Percentiles rank a stretch among this genome's conserved stretches.
Conservation (phyloP, 2,113 vertebrate species). For the Microtus richardsoni region DNA sequence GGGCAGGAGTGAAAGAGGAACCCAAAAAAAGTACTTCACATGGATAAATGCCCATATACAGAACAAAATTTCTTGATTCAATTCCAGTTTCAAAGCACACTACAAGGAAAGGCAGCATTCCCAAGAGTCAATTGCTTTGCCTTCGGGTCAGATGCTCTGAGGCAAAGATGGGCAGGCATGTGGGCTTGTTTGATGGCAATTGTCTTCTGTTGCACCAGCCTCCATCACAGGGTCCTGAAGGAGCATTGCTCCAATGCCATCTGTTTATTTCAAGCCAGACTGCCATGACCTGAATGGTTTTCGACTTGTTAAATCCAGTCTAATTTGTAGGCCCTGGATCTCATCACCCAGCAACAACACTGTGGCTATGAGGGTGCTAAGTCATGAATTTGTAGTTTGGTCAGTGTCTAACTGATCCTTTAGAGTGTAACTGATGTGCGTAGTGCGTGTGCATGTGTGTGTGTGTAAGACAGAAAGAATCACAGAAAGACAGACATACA, state of each 20-base stretch:
- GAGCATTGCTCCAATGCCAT: not conserved
- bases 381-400: not conserved
- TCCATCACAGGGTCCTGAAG: not conserved
- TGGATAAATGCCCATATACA: constrained; percentile 67
- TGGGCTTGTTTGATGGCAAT: not conserved
- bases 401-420: not conserved
- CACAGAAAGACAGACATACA: not conserved
- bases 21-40: constrained; percentile 69
- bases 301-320: not conserved
- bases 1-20: constrained; percentile 73
- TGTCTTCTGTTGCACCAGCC: not conserved
- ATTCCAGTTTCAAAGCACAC: constrained; percentile 57
- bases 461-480: not conserved
- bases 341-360: not conserved
- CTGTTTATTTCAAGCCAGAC: not conserved
- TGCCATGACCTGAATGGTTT: not conserved
- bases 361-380: not conserved
- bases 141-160: not conserved
- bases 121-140: not conserved
- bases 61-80: constrained; percentile 47
- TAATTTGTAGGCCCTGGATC: not conserved
- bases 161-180: too few relatives aligned
- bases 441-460: not conserved
- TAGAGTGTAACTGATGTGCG: not conserved
- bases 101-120: not conserved